Evolutionary conservation across 2,113 vertebrate species (phyloP), one percentile per base, ranked within the genome.

Genomic region (Cebidichthys violaceus): DNA sequence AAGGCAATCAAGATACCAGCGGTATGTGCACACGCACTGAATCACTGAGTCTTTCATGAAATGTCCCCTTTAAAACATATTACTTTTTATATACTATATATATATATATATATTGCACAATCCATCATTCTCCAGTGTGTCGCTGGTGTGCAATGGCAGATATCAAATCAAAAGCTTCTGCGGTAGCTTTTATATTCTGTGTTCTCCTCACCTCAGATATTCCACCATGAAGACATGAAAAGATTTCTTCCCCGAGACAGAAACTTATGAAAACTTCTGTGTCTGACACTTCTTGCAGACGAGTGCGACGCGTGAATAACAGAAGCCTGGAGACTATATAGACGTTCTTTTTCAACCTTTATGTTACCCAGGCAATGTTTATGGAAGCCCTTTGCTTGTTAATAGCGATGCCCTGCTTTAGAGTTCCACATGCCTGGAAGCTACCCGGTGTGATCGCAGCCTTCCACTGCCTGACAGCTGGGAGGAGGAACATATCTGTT

Each of bases 191-290:
- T 57, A 11, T 13, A 5, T 60, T 54, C 14, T n/a, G 60, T 41
- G 37, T 57, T 88, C 54, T 24, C 75, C 15, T 50, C 68, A 61
- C 57, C 41, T 45, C 70, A 52, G 57, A 83, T 50, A 20, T 86
- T 61, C 37, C 52, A 67, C 37, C 47, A 59, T 27, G 43, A 68
- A 69, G 61, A 75, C 37, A 57, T 65, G 59, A 77, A 75, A 69
- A 37, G 24, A 6, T 59, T 79, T 82, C 14, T 43, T 52, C 35
- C 31, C 78, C 10, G 6, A 70, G 39, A 75, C 24, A 10, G 20
- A 77, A 69, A 82, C 57, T 76, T 85, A 52, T 70, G 68, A 77
- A 77, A 87, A 77, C 55, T 27, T 70, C 10, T 79, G 15, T 77
- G 37, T 4, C 31, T 75, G 85, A 62, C 67, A 69, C 72, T 22